Percentiles rank a stretch among this genome's conserved stretches.
These are phyloP conservation scores for Drosophila putrida DNA, from an alignment of 2,888 invertebrate genomes.

Conservation along the genomic window DNA sequence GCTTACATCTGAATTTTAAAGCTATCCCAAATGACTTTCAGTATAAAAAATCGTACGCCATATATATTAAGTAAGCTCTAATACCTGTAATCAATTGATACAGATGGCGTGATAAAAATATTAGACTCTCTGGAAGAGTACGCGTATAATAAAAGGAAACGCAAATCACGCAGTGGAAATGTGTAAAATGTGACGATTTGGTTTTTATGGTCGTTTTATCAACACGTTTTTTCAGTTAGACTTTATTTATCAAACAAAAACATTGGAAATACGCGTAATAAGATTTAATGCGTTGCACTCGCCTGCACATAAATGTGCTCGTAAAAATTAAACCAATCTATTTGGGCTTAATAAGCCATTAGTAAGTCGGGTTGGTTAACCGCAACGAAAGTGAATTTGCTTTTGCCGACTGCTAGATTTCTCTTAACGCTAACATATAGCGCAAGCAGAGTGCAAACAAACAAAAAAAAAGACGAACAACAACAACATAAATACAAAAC, in stretches of 20 bases:
- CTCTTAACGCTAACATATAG: slow-evolving; percentile 48
- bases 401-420: slow-evolving; percentile 60
- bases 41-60: background rate
- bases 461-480: slow-evolving; percentile 7
- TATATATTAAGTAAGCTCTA: background rate
- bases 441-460: slow-evolving; percentile 29
- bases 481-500: slow-evolving; percentile 11
- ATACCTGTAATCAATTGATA: background rate
- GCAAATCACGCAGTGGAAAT: slow-evolving; percentile 26
- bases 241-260: slow-evolving; percentile 30
- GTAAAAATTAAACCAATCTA: slow-evolving; percentile 68
- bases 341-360: slow-evolving; percentile 79
- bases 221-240: slow-evolving; percentile 55
- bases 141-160: slow-evolving; percentile 12
- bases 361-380: slow-evolving; percentile 77
- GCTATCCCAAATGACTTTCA: background rate
- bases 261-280: slow-evolving; percentile 41
- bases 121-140: background rate
- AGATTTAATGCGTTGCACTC: slow-evolving; percentile 66
- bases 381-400: slow-evolving; percentile 77
- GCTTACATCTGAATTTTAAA: no score
- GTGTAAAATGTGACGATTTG: slow-evolving; percentile 49
- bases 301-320: slow-evolving; percentile 63
- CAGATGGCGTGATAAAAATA: background rate
- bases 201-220: slow-evolving; percentile 55